Conservation (phyloP, 2,113 vertebrate species). For the Circaetus gallicus region DNA sequence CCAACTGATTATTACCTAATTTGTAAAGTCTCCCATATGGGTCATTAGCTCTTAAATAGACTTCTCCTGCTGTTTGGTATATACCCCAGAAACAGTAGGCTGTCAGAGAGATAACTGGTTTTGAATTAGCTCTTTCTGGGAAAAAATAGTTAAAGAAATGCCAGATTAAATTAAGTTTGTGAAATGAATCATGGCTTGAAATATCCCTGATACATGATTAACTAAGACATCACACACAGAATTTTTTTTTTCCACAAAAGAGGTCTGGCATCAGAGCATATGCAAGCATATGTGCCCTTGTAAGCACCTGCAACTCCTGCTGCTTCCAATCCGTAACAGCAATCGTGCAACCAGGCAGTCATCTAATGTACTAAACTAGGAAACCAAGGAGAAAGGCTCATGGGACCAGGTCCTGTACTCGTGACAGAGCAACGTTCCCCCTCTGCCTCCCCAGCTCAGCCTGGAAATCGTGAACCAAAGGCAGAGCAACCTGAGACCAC, state of each 20-base stretch:
- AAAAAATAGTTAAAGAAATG: neutral
- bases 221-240: neutral
- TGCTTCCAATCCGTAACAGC: neutral
- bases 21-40: constrained; percentile 19
- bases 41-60: constrained; percentile 26
- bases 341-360: neutral
- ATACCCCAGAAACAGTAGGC: neutral
- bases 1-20: constrained; percentile 20
- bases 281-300: neutral
- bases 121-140: neutral
- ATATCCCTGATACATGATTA: neutral
- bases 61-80: constrained; percentile 18
- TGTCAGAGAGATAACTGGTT: neutral
- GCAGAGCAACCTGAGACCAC: neutral
- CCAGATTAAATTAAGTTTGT: constrained; percentile 1
- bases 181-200: constrained; percentile 16
- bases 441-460: neutral
- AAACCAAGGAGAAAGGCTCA: neutral
- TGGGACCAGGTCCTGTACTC: neutral
- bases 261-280: neutral
- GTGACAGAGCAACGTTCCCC: neutral
- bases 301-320: neutral
- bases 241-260: neutral
- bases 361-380: neutral
- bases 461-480: neutral